Conservation (phyloP, 2,797 vertebrate species). For the Darevskia nairensis region DNA sequence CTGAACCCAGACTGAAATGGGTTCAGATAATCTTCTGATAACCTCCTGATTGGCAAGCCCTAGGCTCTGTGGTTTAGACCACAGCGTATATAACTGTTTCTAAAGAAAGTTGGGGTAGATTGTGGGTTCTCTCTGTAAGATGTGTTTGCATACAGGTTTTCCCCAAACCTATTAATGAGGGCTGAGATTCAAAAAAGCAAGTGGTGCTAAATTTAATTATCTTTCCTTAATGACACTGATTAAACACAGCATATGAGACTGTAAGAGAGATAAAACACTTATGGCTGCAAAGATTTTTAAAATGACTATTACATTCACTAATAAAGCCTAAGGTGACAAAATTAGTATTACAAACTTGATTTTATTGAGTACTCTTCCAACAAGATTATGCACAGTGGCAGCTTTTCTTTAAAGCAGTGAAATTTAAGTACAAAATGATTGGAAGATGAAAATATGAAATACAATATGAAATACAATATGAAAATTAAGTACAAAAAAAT, state of each 20-base stretch:
- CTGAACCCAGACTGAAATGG: too few species aligned
- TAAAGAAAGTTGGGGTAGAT: too few species aligned
- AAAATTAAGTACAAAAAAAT: constrained; percentile 63
- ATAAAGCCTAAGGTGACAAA: constrained; percentile 84
- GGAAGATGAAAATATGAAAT: constrained; percentile 54
- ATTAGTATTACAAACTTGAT: constrained; percentile 81
- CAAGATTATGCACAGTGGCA: constrained; percentile 68
- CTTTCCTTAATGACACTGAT: constrained; percentile 82
- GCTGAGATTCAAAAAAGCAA: constrained; percentile 75
- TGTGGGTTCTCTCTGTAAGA: constrained; percentile 59
- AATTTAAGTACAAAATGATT: constrained; percentile 62
- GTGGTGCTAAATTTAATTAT: constrained; percentile 83
- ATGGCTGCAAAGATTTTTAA: constrained; percentile 80
- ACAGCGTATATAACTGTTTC: too few species aligned
- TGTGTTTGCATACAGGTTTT: constrained; percentile 61
- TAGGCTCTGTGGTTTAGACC: too few species aligned
- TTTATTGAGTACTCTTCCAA: constrained; percentile 77
- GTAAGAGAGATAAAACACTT: constrained; percentile 83
- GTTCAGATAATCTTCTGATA: too few species aligned
- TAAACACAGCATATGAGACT: constrained; percentile 81
- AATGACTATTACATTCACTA: constrained; percentile 84
- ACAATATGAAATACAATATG: too few species aligned
- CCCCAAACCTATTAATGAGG: constrained; percentile 72
- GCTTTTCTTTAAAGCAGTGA: constrained; percentile 66
- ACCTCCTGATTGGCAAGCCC: too few species aligned